Conservation (phyloP, 2,113 vertebrate genomes). For the Typhlomys cinereus region DNA sequence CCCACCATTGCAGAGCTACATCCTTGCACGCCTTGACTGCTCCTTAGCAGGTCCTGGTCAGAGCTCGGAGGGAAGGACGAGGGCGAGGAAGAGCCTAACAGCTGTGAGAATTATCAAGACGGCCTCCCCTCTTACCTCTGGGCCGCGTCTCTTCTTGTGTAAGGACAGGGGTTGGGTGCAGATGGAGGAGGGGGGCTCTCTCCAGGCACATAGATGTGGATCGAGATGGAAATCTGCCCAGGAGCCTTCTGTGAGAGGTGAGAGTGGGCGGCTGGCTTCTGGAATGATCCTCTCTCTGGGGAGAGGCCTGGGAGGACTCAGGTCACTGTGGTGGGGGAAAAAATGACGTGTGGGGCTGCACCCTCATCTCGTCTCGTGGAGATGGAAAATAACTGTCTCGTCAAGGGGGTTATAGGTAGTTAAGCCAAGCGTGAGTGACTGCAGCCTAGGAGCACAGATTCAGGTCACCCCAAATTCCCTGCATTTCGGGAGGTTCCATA, state of each 20-base stretch:
- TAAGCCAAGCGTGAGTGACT: too few species aligned
- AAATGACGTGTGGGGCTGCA: too few species aligned
- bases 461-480: too few species aligned
- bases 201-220: not conserved
- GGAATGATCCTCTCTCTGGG: accelerated
- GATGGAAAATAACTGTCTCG: too few species aligned
- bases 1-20: not conserved
- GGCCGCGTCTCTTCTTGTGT: not conserved
- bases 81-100: not conserved
- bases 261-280: not conserved
- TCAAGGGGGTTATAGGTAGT: too few species aligned
- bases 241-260: too few species aligned
- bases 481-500: too few species aligned
- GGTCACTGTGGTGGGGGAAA: not conserved
- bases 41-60: not conserved
- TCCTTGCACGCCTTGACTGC: not conserved
- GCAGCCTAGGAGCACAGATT: too few species aligned
- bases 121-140: not conserved
- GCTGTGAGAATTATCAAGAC: not conserved
- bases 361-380: too few species aligned
- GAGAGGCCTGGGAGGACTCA: too few species aligned
- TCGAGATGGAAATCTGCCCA: not conserved
- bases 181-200: accelerated
- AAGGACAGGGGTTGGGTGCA: not conserved
- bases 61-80: not conserved